Base-by-base conservation (phyloP, 2,888 invertebrate species). In the Didymodactylos carnosus region DNA sequence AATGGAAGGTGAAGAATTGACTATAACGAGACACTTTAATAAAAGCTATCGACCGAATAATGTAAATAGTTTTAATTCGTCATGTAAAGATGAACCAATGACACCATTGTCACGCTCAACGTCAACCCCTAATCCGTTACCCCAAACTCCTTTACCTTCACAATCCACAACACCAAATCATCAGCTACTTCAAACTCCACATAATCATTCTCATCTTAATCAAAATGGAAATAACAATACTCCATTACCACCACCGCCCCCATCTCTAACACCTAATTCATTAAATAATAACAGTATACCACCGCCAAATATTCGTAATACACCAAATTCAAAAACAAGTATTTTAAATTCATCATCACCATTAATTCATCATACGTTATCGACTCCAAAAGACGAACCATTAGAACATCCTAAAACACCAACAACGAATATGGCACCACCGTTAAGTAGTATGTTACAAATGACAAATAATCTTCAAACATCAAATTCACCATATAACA, bases 21-120 rank as follows among this genome's bases (percentile, higher is more conserved):
- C 69, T 16, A 75, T 75, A 25, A 75, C 75, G 13, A 75, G 71
- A 69, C 72, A 75, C 29, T 49, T 75, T 13, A 75, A 75, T 69
- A 19, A 39, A 39, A 62, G 46, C 35, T 75, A 62, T 62, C 29
- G 62, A 62, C 35, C 35, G n/a, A 35, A 35, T n/a, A 62, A 35
- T 35, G 62, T 29, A 62, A 35, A 29, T 35, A 35, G 35, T 62
- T 29, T 29, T 10, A 35, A 35, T 35, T 62, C 62, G 11, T 62
- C 62, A 16, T 62, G 29, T 10, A 62, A 62, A 62, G 62, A 62
- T 35, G 62, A 62, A 62, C 62, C 62, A 62, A 62, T 35, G 35
- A 62, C 62, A 62, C 62, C 62, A 29, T 35, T 11, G n/a, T 16
- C 19, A 35, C 62, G 62, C 35, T 62, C 62, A 62, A 62, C 27